Evolutionary conservation across 2,113 vertebrate genomes (phyloP).

Genomic region (Ceuthmochares aereus): DNA sequence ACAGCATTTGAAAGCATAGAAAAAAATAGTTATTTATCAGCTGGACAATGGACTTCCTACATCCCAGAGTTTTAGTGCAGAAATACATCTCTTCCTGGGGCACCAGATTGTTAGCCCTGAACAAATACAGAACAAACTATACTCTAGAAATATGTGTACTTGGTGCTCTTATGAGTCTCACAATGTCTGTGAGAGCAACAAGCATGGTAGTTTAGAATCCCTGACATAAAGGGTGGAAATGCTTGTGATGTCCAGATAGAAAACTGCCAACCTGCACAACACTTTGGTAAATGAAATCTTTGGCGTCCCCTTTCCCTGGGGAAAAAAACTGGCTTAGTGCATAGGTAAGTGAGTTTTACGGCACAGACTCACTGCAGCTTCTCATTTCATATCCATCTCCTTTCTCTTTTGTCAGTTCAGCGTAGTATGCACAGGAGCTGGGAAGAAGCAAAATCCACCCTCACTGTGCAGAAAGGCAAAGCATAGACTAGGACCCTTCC

Average conservation of each 20-base stretch:
- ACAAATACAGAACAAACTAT: neutral
- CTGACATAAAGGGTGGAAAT: neutral
- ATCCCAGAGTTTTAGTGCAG: neutral
- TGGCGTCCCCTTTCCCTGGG: neutral
- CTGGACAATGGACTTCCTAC: neutral
- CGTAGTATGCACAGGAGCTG: neutral
- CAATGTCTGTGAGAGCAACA: neutral
- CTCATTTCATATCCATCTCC: neutral
- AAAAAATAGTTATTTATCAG: neutral
- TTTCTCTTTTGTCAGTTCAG: neutral
- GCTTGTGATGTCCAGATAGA: neutral
- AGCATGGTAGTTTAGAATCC: neutral
- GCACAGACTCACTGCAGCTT: neutral
- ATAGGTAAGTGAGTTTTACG: neutral
- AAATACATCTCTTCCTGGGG: neutral
- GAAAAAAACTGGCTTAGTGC: neutral
- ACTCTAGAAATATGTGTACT: neutral
- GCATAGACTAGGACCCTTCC: rapidly evolving
- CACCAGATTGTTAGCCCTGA: neutral
- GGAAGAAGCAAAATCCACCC: neutral
- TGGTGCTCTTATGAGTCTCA: neutral
- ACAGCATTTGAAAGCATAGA: neutral
- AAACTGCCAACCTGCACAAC: neutral
- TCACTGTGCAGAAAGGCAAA: neutral
- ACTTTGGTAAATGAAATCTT: neutral